Evolutionary conservation across 2,888 invertebrate genomes (phyloP).

Genomic region (Gisinianus flammeolus): DNA sequence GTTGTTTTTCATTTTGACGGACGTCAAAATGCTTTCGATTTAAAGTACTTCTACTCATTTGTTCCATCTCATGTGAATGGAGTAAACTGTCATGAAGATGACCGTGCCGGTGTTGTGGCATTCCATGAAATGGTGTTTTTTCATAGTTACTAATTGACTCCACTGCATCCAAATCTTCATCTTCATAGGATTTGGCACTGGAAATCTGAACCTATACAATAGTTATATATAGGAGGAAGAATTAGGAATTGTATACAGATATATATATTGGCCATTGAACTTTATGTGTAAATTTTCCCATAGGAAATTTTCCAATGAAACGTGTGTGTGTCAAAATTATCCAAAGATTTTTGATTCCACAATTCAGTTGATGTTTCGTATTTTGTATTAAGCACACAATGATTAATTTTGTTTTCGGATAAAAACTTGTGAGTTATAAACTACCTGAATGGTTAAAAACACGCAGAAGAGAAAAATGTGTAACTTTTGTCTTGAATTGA

Average conservation of each 20-base stretch:
- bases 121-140: not conserved
- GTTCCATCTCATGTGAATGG: not conserved
- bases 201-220: not conserved
- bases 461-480: not conserved
- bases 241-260: not conserved
- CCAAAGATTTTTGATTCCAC: no score
- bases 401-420: no score
- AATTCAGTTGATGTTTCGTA: no score
- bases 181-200: constrained; percentile 10
- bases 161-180: not conserved
- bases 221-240: not conserved
- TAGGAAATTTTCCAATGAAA: no score
- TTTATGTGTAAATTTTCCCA: no score
- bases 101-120: not conserved
- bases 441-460: not conserved
- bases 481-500: not conserved
- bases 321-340: no score
- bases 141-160: constrained; percentile 8
- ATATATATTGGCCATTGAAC: not conserved
- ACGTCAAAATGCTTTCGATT: not conserved
- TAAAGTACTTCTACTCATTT: not conserved
- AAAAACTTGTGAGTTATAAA: no score
- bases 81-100: not conserved
- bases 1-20: not conserved
- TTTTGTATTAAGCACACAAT: no score